These are phyloP conservation scores for Ptyas mucosa DNA, from an alignment of 2,113 vertebrate genomes.

Conservation along the genomic window DNA sequence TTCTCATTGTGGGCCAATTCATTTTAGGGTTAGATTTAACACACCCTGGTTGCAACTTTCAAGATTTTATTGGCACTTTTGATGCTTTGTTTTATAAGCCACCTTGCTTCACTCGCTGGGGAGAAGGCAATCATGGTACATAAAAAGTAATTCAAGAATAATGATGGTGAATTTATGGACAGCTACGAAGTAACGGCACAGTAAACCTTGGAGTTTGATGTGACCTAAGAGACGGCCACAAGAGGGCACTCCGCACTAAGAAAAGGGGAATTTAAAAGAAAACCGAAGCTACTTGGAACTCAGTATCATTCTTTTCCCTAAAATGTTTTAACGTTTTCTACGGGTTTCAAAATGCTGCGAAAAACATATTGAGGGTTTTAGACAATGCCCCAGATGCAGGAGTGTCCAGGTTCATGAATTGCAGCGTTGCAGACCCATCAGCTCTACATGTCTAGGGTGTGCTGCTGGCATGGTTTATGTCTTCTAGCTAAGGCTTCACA, in stretches of 20 bases:
- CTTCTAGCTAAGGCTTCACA: neutral
- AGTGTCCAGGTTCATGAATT: neutral
- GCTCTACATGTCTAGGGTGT: neutral
- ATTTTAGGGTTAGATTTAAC: neutral
- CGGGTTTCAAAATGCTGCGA: neutral
- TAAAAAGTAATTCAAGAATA: neutral
- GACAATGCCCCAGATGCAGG: neutral
- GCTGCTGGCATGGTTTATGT: neutral
- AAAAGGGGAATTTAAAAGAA: constrained; percentile 29
- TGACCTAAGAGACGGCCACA: constrained; percentile 35
- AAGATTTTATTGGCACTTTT: neutral
- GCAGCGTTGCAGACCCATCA: neutral
- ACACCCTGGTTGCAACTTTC: neutral
- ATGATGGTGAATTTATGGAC: constrained; percentile 21
- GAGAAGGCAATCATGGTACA: neutral
- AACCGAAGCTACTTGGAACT: neutral
- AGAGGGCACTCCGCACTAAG: constrained; percentile 67
- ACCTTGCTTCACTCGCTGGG: neutral
- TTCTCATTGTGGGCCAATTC: neutral
- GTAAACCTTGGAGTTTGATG: neutral
- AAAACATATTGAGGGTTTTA: neutral
- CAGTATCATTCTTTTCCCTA: neutral
- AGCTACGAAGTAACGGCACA: neutral
- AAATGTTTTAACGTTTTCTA: neutral
- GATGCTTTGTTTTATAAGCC: neutral